Evolutionary conservation across 2,797 vertebrate species (phyloP), one percentile per base, ranked within the genome.

Genomic region (Clangula hyemalis): DNA sequence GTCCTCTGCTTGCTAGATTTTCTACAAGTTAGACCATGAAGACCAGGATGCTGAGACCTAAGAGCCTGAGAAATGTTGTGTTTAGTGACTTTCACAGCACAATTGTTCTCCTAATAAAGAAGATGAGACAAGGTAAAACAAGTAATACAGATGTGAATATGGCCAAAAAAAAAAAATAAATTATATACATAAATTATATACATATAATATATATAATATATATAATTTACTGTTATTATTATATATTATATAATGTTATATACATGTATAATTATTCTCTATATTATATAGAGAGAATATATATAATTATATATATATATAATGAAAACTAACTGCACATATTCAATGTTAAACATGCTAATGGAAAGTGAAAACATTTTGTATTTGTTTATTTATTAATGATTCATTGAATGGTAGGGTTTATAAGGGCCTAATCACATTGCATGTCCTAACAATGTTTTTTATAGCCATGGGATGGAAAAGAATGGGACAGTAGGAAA

Each of bases 41-140:
- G 4, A 9, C 25, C 7, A 11, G 0, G 1, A 43, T 17, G 6
- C 17, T 1, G 2, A 51, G 32, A 53, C 34, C 16, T 51, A n/a
- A 62, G 14, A 34, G 49, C 22, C 7, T 32, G 13, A 69, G 70
- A 69, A 89, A 41, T 38, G 11, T 7, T 30, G 28, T 13, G 22
- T 11, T 41, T 9, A 4, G 10, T 34, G 32, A 49, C 30, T 27
- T 74, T 53, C 34, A 54, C 34, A 49, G 51, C 32, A 70, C 22
- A 43, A 11, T 2, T 60, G 9, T 36, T n/a, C 15, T 21, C 13
- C 41, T 82, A 65, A 61, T 39, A 60, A 78, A 58, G 60, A 53
- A 58, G 22, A 30, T 25, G 18, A 86, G 22, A 43, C 14, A 47
- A 73, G 12, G 38, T 14, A 69, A 62, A 84, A 58, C 8, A 85